These are phyloP conservation scores for Lycia hirtaria DNA, from an alignment of 2,888 invertebrate species.

Conservation along the genomic window DNA sequence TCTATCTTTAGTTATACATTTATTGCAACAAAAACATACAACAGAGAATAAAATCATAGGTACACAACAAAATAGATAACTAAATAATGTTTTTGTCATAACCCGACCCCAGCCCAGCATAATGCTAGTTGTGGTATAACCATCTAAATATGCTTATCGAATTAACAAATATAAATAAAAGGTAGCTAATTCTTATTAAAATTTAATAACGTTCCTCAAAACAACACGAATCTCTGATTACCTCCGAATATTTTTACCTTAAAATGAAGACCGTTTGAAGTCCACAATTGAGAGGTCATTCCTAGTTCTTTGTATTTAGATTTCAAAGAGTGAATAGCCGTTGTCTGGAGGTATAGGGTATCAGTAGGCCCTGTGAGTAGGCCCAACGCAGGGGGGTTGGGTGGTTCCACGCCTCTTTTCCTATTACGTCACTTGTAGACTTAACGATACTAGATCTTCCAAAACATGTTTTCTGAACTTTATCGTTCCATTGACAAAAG, in stretches of 20 bases:
- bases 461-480: neutral
- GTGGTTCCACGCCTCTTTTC: slow-evolving; percentile 14
- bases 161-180: neutral
- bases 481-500: too few species aligned
- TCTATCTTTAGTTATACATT: too few species aligned
- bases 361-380: too few species aligned
- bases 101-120: too few species aligned
- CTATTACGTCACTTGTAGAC: slow-evolving; percentile 21
- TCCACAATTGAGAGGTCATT: slow-evolving; percentile 5
- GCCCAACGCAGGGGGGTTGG: neutral
- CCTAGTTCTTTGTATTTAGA: slow-evolving; percentile 26
- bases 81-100: too few species aligned
- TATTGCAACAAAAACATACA: too few species aligned
- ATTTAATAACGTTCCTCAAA: neutral
- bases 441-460: slow-evolving; percentile 13
- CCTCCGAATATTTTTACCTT: neutral
- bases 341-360: slow-evolving; percentile 18
- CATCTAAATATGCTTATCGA: too few species aligned
- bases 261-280: neutral
- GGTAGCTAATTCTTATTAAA: neutral
- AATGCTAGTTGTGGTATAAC: too few species aligned
- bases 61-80: too few species aligned
- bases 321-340: slow-evolving; percentile 24
- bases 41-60: too few species aligned
- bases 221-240: neutral